phyloP scores from a whole-genome alignment of 1,140 invertebrate species.

The Cherax quadricarinatus region DNA sequence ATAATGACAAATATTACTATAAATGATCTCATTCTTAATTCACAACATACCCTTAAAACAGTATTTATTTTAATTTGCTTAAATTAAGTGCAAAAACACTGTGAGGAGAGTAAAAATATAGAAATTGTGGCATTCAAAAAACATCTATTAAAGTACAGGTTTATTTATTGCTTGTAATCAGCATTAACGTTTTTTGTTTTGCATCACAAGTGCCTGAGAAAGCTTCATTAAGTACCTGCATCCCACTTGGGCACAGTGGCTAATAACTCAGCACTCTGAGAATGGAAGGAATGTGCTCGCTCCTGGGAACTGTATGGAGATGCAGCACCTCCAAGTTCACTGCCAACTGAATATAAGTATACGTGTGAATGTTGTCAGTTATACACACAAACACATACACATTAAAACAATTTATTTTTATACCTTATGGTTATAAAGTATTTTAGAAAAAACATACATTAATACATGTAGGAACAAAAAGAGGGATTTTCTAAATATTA shows the following conservation, averaged over 20 bases:
- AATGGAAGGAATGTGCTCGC: constrained; percentile 34
- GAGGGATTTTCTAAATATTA: neutral
- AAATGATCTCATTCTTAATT: too few species aligned
- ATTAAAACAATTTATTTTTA: neutral
- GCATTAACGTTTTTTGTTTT: neutral
- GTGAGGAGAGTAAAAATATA: too few species aligned
- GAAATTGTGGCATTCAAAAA: too few species aligned
- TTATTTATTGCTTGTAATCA: neutral
- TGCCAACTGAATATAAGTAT: constrained; percentile 24
- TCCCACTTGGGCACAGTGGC: constrained; percentile 36
- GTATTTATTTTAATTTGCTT: too few species aligned
- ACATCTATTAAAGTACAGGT: too few species aligned
- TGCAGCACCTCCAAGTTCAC: constrained; percentile 29
- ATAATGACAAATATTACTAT: too few species aligned
- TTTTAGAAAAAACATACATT: neutral
- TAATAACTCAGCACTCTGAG: constrained; percentile 30
- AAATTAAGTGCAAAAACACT: too few species aligned
- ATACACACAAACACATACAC: neutral
- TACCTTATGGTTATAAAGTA: neutral
- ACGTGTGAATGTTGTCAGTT: constrained; percentile 3
- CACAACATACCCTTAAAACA: too few species aligned
- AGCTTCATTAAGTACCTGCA: constrained; percentile 29
- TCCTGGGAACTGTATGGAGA: constrained; percentile 41
- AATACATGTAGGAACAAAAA: neutral
- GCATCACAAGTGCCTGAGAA: constrained; percentile 40